Evolutionary conservation across 2,888 invertebrate genomes (phyloP).

Genomic region (Torymus aiolomorphi): DNA sequence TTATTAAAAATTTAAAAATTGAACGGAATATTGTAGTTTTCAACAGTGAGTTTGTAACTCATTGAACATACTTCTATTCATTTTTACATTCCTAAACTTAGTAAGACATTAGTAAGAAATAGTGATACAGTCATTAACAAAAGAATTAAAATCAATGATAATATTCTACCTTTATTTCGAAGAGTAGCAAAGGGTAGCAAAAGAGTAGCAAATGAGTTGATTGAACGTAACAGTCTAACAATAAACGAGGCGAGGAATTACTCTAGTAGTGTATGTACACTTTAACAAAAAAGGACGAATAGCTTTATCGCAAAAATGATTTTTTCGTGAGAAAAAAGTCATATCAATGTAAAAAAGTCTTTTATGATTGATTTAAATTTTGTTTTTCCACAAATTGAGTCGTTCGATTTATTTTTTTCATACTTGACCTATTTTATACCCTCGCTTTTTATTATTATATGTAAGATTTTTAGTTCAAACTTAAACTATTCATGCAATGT

Average conservation of each 20-base stretch:
- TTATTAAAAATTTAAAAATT: neutral
- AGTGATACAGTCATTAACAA: neutral
- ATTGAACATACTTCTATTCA: neutral
- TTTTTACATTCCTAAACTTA: conserved; percentile 36
- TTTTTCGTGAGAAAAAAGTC: conserved; percentile 7
- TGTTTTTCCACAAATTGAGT: conserved; percentile 13
- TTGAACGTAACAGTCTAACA: neutral
- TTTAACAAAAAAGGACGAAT: conserved; percentile 9
- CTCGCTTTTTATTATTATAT: neutral
- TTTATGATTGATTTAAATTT: conserved; percentile 38
- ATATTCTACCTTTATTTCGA: neutral
- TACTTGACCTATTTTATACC: neutral
- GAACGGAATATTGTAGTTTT: too few species aligned
- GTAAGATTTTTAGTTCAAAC: neutral
- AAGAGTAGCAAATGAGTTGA: too few species aligned
- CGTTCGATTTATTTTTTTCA: neutral
- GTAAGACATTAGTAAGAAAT: neutral
- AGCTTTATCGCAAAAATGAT: conserved; percentile 11
- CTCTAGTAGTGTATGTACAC: conserved; percentile 18
- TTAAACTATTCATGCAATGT: too few species aligned
- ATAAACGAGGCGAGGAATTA: conserved; percentile 24
- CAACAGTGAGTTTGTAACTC: neutral
- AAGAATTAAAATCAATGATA: neutral
- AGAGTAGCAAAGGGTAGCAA: conserved; percentile 42
- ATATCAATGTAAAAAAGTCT: conserved; percentile 36